A percentile compares a stretch with the other conserved stretches of the same genome.
These are phyloP conservation scores for Pyrgilauda ruficollis DNA, from an alignment of 2,113 vertebrate genomes.

Conservation along the genomic window DNA sequence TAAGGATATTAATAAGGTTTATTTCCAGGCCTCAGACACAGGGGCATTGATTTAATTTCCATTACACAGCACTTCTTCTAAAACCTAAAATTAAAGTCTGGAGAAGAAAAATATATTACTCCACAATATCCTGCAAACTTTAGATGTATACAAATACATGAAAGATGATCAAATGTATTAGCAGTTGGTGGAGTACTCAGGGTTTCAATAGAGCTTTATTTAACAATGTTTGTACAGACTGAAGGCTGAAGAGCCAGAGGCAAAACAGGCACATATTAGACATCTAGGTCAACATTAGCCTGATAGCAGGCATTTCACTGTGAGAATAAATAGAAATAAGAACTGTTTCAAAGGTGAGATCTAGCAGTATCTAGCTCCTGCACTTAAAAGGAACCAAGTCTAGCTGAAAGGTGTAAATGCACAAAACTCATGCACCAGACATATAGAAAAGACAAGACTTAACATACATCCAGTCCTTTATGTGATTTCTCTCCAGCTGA, in stretches of 20 bases:
- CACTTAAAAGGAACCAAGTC: background rate
- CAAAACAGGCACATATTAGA: background rate
- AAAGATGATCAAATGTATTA: background rate
- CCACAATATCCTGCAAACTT: background rate
- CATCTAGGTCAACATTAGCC: background rate
- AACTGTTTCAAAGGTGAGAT: background rate
- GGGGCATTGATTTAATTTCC: background rate
- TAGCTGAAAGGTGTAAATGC: background rate
- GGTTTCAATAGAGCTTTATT: background rate
- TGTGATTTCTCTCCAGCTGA: background rate
- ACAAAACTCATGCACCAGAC: background rate
- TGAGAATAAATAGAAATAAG: background rate
- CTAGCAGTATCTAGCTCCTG: background rate
- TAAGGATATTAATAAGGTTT: background rate
- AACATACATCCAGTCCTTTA: background rate
- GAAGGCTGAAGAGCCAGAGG: background rate
- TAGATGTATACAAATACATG: background rate
- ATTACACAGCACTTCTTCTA: background rate
- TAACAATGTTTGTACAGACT: conserved; percentile 31
- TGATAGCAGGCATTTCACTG: background rate
- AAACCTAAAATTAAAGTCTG: background rate
- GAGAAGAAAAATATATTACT: background rate
- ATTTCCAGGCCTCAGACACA: background rate
- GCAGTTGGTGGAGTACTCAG: background rate
- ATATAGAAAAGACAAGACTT: background rate